Evolutionary conservation across 2,113 vertebrate genomes (phyloP), one percentile per base, ranked within the genome.

Genomic region (Leptodactylus fuscus): DNA sequence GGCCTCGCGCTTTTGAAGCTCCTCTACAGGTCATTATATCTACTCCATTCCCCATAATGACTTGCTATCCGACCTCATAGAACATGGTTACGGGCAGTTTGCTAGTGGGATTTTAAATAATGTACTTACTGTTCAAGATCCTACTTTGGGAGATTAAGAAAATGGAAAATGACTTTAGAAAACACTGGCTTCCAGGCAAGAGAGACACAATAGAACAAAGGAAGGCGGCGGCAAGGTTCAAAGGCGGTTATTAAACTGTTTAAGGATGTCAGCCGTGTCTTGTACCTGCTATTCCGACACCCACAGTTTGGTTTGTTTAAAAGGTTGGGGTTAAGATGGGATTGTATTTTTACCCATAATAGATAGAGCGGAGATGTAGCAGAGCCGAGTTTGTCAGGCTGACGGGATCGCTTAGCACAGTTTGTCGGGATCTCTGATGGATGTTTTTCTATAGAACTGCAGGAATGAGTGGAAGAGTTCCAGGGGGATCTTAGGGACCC

Each of bases 71-170:
- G 12, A 53, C 27, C 75, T 79, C 44, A 53, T 71, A 78, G 55
- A 49, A 77, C 29, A 49, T 85, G 58, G 60, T 79, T 85, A 70
- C 29, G 76, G 83, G 75, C 75, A 70, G 44, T 85, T 75, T 85
- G 62, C 76, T 80, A 44, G 22, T 55, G 62, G 55, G 60, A 85
- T 75, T 62, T n/a, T 83, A 83, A 81, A 83, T 83, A 55, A 75
- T 75, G 70, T 48, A 46, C 53, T 73, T 46, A 60, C 22, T 75
- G n/a, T 75, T 69, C 60, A 49, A 32, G 27, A 67, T 67, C 18
- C n/a, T 67, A 69, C 44, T 81, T 69, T 67, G 58, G 60, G 44
- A 81, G 79, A 81, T 81, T 81, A 81, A 67, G 53, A 67, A 81
- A 48, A 81, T 60, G 53, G 77, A 58, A 80, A 80, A 81, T 48